A percentile compares a stretch with the other conserved stretches of the same genome.
phyloP scores from a whole-genome alignment of 1,140 invertebrate species.

The Bombyx mandarina region DNA sequence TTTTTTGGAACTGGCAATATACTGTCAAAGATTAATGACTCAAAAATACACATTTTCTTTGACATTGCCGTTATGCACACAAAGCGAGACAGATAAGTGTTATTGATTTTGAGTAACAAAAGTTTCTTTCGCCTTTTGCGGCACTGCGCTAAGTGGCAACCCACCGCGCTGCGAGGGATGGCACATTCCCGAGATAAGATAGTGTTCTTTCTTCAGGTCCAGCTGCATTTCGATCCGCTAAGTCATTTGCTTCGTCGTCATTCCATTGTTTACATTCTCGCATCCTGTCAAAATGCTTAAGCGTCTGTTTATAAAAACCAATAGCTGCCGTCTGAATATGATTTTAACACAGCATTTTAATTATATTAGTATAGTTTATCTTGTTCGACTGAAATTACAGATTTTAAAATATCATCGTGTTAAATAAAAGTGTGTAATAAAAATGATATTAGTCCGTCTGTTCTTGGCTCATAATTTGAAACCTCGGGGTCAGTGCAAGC shows the following conservation, averaged over 20 bases:
- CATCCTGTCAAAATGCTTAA: conserved; percentile 15
- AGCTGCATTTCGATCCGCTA: conserved; percentile 43
- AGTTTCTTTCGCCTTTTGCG: conserved; percentile 41
- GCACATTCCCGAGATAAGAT: conserved; percentile 62
- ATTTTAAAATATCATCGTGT: too few species aligned
- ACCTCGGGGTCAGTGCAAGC: conserved; percentile 48
- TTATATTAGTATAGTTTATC: too few species aligned
- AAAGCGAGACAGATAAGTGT: conserved; percentile 39
- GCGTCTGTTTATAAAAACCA: conserved; percentile 8
- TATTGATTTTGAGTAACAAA: conserved; percentile 48
- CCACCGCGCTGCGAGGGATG: conserved; percentile 40
- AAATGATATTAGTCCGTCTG: too few species aligned
- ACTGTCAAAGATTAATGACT: conserved; percentile 30
- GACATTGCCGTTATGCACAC: conserved; percentile 30
- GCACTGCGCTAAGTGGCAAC: conserved; percentile 46
- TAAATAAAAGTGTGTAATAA: too few species aligned
- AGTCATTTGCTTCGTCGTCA: conserved; percentile 30
- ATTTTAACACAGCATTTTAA: too few species aligned
- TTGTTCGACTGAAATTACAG: too few species aligned
- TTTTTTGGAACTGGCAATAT: conserved; percentile 19
- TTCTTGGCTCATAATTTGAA: conserved; percentile 9
- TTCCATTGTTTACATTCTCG: conserved; percentile 5
- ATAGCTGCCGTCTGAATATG: too few species aligned
- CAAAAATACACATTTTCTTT: conserved; percentile 25
- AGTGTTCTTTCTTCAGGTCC: conserved; percentile 16